Percentiles rank a stretch among this genome's conserved stretches.
phyloP scores from a whole-genome alignment of 1,140 invertebrate genomes.

The Lucilia sericata region DNA sequence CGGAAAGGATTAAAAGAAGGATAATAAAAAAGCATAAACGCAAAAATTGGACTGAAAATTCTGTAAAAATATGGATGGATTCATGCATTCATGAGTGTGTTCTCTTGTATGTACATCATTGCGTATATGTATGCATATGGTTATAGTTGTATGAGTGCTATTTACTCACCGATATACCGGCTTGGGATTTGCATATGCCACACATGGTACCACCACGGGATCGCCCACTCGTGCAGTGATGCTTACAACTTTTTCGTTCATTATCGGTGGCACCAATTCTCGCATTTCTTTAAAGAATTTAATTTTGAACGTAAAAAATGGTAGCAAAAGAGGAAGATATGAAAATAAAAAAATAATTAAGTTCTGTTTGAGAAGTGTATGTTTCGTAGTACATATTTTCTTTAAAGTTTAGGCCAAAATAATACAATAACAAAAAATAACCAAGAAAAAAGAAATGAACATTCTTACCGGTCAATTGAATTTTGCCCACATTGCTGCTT shows the following conservation, averaged over 20 bases:
- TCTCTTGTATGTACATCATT: not conserved
- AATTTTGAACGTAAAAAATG: not conserved
- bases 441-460: not conserved
- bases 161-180: conserved; percentile 71
- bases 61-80: not conserved
- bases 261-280: conserved; percentile 70
- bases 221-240: conserved; percentile 71
- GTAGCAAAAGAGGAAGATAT: not conserved
- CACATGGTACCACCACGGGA: conserved; percentile 75
- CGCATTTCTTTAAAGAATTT: conserved; percentile 65
- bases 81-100: not conserved
- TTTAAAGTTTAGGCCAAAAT: not conserved
- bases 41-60: not conserved
- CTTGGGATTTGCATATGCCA: conserved; percentile 74
- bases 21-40: not conserved
- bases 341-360: conserved; percentile 8
- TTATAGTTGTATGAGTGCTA: not conserved
- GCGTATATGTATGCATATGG: not conserved
- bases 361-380: not conserved
- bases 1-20: not conserved
- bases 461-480: conserved; percentile 76
- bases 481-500: conserved; percentile 76
- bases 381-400: not conserved
- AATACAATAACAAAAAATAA: too few species aligned
- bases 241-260: conserved; percentile 70